Evolutionary conservation across 2,113 vertebrate genomes (phyloP).

Genomic region (Rousettus leschenaultii): DNA sequence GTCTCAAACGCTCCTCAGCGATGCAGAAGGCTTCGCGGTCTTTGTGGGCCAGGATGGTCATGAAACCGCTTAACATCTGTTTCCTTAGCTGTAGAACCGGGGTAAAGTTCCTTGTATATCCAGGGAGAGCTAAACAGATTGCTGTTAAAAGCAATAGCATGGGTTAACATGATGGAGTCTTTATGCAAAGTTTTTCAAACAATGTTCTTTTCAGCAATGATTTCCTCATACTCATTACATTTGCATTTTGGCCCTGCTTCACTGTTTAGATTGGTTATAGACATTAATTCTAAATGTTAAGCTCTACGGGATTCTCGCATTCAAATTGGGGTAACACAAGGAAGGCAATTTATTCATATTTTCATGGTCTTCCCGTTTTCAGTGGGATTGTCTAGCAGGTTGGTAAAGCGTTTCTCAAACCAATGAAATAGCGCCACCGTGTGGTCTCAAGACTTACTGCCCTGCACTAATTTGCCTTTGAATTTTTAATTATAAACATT

Average conservation of each 20-base stretch:
- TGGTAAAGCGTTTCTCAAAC: not conserved
- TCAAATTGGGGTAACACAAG: not conserved
- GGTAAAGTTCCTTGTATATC: not conserved
- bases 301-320: not conserved
- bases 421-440: constrained; percentile 70
- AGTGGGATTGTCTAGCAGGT: accelerated
- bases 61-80: not conserved
- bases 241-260: not conserved
- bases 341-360: not conserved
- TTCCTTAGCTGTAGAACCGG: not conserved
- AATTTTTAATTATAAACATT: not conserved
- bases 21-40: not conserved
- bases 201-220: not conserved
- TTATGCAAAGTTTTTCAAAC: not conserved
- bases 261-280: not conserved
- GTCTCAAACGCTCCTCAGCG: accelerated
- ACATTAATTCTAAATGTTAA: not conserved
- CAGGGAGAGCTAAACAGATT: not conserved
- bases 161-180: not conserved
- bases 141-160: not conserved
- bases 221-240: not conserved
- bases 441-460: constrained; percentile 46
- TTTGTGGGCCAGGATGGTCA: not conserved
- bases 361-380: not conserved
- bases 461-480: accelerated